Conservation (phyloP, 2,888 invertebrate genomes). For the Mythimna impura region DNA sequence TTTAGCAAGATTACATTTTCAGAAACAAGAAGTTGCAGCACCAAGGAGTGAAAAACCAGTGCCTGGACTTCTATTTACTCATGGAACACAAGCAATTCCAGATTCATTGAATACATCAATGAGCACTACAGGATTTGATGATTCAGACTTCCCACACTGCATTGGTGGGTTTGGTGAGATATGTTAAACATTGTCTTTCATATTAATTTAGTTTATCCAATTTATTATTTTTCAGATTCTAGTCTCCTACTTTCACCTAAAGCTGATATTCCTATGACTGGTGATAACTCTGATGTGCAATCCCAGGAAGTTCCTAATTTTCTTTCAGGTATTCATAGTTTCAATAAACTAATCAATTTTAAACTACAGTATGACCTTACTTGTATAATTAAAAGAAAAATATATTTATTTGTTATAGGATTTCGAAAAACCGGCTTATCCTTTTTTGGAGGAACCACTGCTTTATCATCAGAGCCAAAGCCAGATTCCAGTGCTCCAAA, state of each 20-base stretch:
- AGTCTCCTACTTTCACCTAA: constrained; percentile 85
- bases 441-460: constrained; percentile 78
- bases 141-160: constrained; percentile 79
- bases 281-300: constrained; percentile 68
- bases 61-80: constrained; percentile 77
- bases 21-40: constrained; percentile 64
- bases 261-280: constrained; percentile 74
- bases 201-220: not conserved
- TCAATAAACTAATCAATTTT: not conserved
- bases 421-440: constrained; percentile 80
- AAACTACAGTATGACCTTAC: not conserved
- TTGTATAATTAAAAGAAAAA: not conserved
- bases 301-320: constrained; percentile 84
- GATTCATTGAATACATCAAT: constrained; percentile 82
- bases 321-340: constrained; percentile 76
- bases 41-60: constrained; percentile 67
- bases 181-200: not conserved
- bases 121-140: constrained; percentile 81
- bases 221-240: constrained; percentile 75
- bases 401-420: constrained; percentile 69
- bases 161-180: constrained; percentile 72
- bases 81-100: constrained; percentile 76
- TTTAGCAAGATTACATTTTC: constrained; percentile 34
- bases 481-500: constrained; percentile 68
- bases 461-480: constrained; percentile 69